Base-by-base conservation (phyloP, 2,888 invertebrate species). In the Pyralis farinalis region DNA sequence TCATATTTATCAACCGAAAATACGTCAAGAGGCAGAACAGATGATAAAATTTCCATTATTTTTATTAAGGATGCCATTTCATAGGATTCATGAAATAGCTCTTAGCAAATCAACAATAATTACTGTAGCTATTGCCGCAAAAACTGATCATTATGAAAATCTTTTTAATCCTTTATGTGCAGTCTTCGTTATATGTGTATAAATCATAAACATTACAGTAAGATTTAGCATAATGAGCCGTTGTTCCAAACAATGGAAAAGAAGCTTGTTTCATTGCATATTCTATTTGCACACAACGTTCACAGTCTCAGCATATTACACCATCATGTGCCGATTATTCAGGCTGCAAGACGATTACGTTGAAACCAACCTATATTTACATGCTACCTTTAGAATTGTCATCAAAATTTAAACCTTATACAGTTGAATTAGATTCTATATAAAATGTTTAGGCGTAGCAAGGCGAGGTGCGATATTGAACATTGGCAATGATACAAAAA, bases 291-390 rank as follows among this genome's bases (percentile, higher is more conserved):
- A 80, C 71, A 71, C 66, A 64, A 61, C 63, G 51, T 52, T 51
- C 58, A 47, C 51, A 47, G 53, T 58, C 51, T 51, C 46, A 39
- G 44, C 22, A 25, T 16, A 67, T 83, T 76, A 74, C 80, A 65
- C 71, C 72, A 81, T 62, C 55, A 55, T 55, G 49, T 46, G 59
- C 62, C 64, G 68, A 78, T 78, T 79, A 82, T 83, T 81, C 80
- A 71, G 72, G 73, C 72, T 58, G 67, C 71, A 69, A 70, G 69
- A 65, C 71, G 63, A 77, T 80, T 79, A 75, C 73, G 4, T 16
- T 16, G 4, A 16, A 49, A 42, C 55, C 61, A 58, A 67, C 63
- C 56, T 57, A 58, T 55, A 22, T 25, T n/a, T 16, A 16, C 16
- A 16, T 4, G 2, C 4, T 16, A 16, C 16, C 16, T 16, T 16